Percentiles rank a stretch among this genome's conserved stretches.
These are phyloP conservation scores for Asbolus verrucosus DNA, from an alignment of 1,140 invertebrate species.

Conservation along the genomic window DNA sequence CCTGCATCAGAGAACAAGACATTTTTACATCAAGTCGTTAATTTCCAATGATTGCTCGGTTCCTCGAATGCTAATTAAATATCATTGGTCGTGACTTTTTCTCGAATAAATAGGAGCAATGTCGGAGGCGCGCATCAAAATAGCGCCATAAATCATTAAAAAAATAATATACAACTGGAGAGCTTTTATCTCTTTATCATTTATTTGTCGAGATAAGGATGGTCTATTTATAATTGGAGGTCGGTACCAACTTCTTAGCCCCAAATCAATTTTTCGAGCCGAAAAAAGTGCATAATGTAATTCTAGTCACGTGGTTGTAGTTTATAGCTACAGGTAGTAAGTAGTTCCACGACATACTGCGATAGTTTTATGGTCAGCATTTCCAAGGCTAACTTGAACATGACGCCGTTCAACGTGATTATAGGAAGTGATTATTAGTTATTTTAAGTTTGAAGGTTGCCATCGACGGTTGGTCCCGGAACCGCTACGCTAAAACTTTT, in stretches of 20 bases:
- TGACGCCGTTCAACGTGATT: slow-evolving; percentile 60
- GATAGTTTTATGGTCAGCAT: slow-evolving; percentile 59
- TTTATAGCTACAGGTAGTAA: slow-evolving; percentile 55
- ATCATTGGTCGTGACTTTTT: not conserved
- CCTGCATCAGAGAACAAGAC: too few relatives aligned
- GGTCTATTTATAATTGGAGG: not conserved
- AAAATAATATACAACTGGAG: not conserved
- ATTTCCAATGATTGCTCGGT: slow-evolving; percentile 7
- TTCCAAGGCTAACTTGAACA: slow-evolving; percentile 62
- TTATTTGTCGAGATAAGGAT: not conserved
- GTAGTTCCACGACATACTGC: slow-evolving; percentile 56
- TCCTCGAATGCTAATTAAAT: not conserved
- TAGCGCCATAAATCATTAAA: not conserved
- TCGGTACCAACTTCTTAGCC: too few relatives aligned
- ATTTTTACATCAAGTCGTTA: slow-evolving; percentile 20
- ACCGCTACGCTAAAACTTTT: slow-evolving; percentile 30
- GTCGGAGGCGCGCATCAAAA: not conserved
- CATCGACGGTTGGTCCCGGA: slow-evolving; percentile 55
- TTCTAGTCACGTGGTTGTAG: slow-evolving; percentile 42
- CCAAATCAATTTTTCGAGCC: too few relatives aligned
- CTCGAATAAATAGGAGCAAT: too few relatives aligned
- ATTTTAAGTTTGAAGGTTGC: slow-evolving; percentile 61
- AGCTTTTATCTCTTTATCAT: not conserved
- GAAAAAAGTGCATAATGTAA: slow-evolving; percentile 9
- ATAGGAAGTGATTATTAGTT: slow-evolving; percentile 62